These are phyloP conservation scores for Teinopalpus imperialis DNA, from an alignment of 2,888 invertebrate species.

Conservation along the genomic window DNA sequence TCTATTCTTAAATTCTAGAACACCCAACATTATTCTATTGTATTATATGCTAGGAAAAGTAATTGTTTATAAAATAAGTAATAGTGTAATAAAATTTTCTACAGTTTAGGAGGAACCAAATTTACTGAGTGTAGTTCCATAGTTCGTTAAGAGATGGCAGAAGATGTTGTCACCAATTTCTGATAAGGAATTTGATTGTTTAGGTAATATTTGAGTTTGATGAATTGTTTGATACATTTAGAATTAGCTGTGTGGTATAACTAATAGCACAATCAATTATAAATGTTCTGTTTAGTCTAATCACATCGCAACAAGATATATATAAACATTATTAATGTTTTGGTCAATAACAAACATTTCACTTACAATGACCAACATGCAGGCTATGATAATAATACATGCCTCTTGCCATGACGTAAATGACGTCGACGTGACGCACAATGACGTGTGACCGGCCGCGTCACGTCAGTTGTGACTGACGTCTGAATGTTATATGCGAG, in stretches of 20 bases:
- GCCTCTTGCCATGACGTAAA: conserved; percentile 6
- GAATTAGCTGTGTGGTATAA: no score
- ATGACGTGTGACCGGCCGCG: conserved; percentile 31
- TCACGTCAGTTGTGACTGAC: conserved; percentile 43
- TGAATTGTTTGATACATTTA: no score
- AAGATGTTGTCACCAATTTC: not conserved
- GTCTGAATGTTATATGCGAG: conserved; percentile 7
- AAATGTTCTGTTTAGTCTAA: no score
- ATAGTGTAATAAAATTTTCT: not conserved
- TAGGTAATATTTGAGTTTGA: no score
- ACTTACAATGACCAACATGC: not conserved
- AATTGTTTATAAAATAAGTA: not conserved
- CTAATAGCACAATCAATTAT: no score
- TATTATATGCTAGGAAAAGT: no score
- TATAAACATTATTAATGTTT: no score
- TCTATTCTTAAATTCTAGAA: no score
- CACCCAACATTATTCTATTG: no score
- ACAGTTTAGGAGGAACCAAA: not conserved
- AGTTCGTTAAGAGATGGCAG: conserved; percentile 6
- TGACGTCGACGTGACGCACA: conserved; percentile 14
- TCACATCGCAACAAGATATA: no score
- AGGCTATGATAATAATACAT: not conserved
- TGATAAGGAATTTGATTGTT: not conserved
- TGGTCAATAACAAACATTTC: not conserved
- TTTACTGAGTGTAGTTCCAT: not conserved